These are phyloP conservation scores for Callyntrura guangdongensis DNA, from an alignment of 2,888 invertebrate genomes.

Conservation along the genomic window DNA sequence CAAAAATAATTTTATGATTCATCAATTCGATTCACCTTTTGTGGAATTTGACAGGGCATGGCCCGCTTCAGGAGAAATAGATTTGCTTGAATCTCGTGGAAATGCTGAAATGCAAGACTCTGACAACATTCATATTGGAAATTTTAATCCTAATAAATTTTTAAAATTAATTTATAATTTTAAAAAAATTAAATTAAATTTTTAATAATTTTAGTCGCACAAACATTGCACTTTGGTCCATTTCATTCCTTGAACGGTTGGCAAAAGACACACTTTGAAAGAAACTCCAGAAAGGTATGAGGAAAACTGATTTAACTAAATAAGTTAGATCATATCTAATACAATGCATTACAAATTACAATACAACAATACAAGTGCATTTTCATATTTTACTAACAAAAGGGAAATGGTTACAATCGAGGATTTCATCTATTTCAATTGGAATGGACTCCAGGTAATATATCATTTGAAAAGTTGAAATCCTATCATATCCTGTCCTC, in stretches of 20 bases:
- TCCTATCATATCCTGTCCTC: too few species aligned
- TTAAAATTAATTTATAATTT: too few species aligned
- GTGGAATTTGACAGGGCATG: conserved; percentile 86
- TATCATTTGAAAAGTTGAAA: background rate
- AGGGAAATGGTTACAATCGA: conserved; percentile 81
- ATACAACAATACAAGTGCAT: too few species aligned
- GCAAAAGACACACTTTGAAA: conserved; percentile 84
- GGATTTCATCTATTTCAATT: conserved; percentile 85
- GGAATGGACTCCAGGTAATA: conserved; percentile 85
- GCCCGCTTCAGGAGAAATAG: conserved; percentile 91
- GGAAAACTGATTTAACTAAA: too few species aligned
- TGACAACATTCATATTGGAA: conserved; percentile 89
- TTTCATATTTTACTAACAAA: too few species aligned
- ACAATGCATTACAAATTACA: too few species aligned
- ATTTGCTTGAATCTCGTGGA: conserved; percentile 90
- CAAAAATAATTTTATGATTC: too few species aligned
- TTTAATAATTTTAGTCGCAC: conserved; percentile 86
- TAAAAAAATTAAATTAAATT: too few species aligned
- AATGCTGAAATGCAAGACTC: conserved; percentile 87
- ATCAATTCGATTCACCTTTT: background rate
- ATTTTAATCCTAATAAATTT: too few species aligned
- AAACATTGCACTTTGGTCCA: conserved; percentile 86
- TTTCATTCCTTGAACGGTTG: conserved; percentile 84
- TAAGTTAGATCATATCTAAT: too few species aligned
- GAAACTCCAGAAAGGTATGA: conserved; percentile 80